Evolutionary conservation across 2,888 invertebrate species (phyloP).

Genomic region (Caenorhabditis sp.): DNA sequence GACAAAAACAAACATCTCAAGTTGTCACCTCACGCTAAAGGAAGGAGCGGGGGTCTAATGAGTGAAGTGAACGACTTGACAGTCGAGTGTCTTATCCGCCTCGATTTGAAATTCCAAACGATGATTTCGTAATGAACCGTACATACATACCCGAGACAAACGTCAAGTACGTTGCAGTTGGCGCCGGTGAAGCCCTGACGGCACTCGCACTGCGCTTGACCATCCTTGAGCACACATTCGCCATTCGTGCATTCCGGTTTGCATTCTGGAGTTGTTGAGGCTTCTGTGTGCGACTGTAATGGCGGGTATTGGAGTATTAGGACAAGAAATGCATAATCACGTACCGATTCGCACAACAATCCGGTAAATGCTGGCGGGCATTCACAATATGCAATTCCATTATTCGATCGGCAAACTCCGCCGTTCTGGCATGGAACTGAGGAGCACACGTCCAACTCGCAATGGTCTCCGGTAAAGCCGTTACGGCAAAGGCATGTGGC

Average conservation of each 20-base stretch:
- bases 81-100: constrained; percentile 27
- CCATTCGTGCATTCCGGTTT: constrained; percentile 66
- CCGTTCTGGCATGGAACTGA: constrained; percentile 71
- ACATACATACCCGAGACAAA: constrained; percentile 71
- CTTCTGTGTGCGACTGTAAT: constrained; percentile 26
- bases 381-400: constrained; percentile 69
- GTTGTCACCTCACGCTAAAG: constrained; percentile 39
- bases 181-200: constrained; percentile 74
- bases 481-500: constrained; percentile 72
- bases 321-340: background rate
- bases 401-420: constrained; percentile 60
- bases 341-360: constrained; percentile 69
- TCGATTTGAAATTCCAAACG: constrained; percentile 13
- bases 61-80: constrained; percentile 28
- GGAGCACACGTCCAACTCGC: constrained; percentile 71
- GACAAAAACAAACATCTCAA: constrained; percentile 50
- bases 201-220: constrained; percentile 64
- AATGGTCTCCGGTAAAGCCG: constrained; percentile 70
- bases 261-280: constrained; percentile 39
- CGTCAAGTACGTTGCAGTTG: constrained; percentile 76
- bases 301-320: background rate
- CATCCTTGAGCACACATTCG: constrained; percentile 58
- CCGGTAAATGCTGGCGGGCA: constrained; percentile 69
- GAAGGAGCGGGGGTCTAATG: background rate
- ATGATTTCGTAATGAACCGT: background rate